Conservation (phyloP, 2,113 vertebrate genomes). For the Gallinago jamesoni region DNA sequence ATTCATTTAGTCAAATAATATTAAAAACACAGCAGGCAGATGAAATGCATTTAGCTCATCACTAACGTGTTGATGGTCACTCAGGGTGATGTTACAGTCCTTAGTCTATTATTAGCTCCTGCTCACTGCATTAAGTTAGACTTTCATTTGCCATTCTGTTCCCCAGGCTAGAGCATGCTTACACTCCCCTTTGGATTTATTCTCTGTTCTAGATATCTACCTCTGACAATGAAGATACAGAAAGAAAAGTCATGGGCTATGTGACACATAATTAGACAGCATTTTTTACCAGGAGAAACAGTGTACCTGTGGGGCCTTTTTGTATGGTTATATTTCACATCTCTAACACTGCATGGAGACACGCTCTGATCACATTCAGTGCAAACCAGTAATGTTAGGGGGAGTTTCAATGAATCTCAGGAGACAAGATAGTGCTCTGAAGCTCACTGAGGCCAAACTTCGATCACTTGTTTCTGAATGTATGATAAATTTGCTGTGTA, state of each 20-base stretch:
- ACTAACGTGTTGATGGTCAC: not conserved
- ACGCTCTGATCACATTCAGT: not conserved
- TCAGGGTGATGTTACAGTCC: not conserved
- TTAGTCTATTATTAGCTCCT: not conserved
- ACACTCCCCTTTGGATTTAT: not conserved
- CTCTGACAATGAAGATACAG: not conserved
- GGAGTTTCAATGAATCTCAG: not conserved
- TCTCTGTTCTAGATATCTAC: not conserved
- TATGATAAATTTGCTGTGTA: not conserved
- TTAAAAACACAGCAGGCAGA: not conserved
- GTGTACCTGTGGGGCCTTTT: not conserved
- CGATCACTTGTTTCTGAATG: slow-evolving; percentile 32
- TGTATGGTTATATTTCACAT: not conserved
- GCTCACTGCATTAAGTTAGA: not conserved
- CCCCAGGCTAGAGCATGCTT: not conserved
- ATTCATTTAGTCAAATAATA: not conserved
- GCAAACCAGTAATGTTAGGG: slow-evolving; percentile 8
- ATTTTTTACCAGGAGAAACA: not conserved
- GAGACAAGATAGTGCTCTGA: not conserved
- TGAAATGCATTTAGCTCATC: not conserved
- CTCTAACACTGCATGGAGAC: not conserved
- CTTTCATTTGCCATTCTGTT: not conserved
- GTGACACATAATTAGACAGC: not conserved
- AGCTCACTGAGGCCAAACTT: slow-evolving; percentile 18
- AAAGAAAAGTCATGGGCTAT: not conserved